Evolutionary conservation across 2,888 invertebrate species (phyloP).

Genomic region (Kuschelorhynchus macadamiae): DNA sequence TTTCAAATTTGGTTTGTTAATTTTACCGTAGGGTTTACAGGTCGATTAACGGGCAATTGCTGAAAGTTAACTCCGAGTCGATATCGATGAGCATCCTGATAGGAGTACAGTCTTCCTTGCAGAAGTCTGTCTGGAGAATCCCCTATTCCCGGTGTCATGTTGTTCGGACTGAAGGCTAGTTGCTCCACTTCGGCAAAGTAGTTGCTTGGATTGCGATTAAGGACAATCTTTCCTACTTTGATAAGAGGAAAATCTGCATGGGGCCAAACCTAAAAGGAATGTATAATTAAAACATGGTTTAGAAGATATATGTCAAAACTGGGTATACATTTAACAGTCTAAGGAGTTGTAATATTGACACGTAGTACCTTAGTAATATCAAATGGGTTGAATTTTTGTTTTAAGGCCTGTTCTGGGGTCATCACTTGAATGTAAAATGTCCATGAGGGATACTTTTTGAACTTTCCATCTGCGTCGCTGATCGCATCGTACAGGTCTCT

Average conservation of each 20-base stretch:
- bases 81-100: conserved; percentile 91
- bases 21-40: conserved; percentile 70
- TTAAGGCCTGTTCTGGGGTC: conserved; percentile 86
- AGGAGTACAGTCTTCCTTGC: conserved; percentile 86
- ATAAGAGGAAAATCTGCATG: conserved; percentile 87
- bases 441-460: conserved; percentile 76
- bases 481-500: conserved; percentile 92
- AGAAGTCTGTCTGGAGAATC: conserved; percentile 93
- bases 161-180: conserved; percentile 88
- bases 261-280: conserved; percentile 76
- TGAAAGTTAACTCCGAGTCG: conserved; percentile 90
- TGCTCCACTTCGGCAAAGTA: conserved; percentile 95
- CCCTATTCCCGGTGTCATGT: conserved; percentile 91
- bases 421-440: conserved; percentile 84
- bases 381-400: conserved; percentile 89
- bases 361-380: conserved; percentile 72
- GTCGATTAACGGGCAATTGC: conserved; percentile 94
- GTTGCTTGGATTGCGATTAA: conserved; percentile 89
- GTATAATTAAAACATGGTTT: background rate
- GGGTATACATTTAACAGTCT: background rate
- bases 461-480: conserved; percentile 65
- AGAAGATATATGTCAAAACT: background rate
- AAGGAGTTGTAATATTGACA: background rate
- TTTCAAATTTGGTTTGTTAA: too few relatives aligned
- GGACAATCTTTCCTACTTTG: conserved; percentile 84